phyloP scores from a whole-genome alignment of 37 sponge, comb jelly and placozoan species.

The Chondrosia reniformis region DNA sequence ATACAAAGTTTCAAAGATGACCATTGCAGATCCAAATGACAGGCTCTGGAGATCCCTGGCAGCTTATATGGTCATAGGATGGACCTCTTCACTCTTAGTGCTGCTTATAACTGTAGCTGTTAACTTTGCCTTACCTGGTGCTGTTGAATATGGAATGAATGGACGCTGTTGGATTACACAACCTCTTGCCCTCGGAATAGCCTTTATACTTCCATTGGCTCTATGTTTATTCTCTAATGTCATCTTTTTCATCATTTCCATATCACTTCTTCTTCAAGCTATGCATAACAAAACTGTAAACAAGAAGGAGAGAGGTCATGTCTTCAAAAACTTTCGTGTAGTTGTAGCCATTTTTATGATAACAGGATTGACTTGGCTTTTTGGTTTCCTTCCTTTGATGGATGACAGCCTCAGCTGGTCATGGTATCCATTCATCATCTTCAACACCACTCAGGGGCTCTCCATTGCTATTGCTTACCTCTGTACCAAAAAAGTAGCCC shows the following conservation, averaged over 20 bases:
- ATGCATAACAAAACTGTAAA: no score
- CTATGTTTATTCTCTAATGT: slow-evolving; percentile 29
- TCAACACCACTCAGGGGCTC: slow-evolving; percentile 43
- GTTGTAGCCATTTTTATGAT: no score
- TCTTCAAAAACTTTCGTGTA: neutral
- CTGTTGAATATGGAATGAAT: slow-evolving; percentile 35
- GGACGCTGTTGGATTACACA: slow-evolving; percentile 53
- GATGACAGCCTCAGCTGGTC: slow-evolving; percentile 15
- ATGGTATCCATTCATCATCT: slow-evolving; percentile 55
- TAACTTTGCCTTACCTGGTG: slow-evolving; percentile 2
- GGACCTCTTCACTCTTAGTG: slow-evolving; percentile 32
- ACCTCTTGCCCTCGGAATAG: slow-evolving; percentile 17
- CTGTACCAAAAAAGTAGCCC: no score
- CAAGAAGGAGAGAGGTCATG: neutral
- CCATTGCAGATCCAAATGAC: no score
- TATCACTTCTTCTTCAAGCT: neutral
- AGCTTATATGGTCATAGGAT: slow-evolving; percentile 27
- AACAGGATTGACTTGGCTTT: slow-evolving; percentile 50
- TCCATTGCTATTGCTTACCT: slow-evolving; percentile 22
- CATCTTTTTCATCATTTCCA: neutral
- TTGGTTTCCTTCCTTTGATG: slow-evolving; percentile 45
- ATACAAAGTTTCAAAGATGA: neutral
- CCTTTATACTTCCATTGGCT: no score
- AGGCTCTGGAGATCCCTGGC: neutral
- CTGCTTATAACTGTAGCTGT: no score